Base-by-base conservation (phyloP, 2,113 vertebrate genomes). In the Phylloscopus whistleri region DNA sequence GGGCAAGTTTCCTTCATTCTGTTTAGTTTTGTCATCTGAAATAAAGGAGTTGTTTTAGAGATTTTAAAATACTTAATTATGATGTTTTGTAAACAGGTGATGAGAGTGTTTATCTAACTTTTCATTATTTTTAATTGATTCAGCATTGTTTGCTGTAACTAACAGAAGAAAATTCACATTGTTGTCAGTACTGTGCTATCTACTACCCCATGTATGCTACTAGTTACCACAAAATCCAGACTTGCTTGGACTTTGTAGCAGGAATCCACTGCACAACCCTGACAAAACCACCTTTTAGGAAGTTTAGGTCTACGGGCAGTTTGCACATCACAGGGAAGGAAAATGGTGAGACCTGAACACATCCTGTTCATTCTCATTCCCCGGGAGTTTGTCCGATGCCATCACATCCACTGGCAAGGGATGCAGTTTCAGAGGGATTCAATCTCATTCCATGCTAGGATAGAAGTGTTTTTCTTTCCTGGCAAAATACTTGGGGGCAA, bases 281-380 rank as follows among this genome's bases (percentile, higher is more conserved):
- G 51, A 70, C 35, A 74, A 70, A 80, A 7, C 18, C 18, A 41
- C 11, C 13, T 69, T 95, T 73, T 74, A 48, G 44, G 52, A 91
- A 48, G 23, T 69, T 85, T 39, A 88, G 41, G 26, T 63, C 74
- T 27, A 1, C 74, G 55, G 67, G 64, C 60, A 77, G 15, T 67
- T 90, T 73, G 81, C 10, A 30, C 43, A 63, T 94, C 30, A 35
- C 56, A 33, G 63, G 26, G 64, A 73, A 43, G 43, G 52, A 86
- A 46, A 46, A 84, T 79, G 18, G 31, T 37, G 83, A 53, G 67
- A 77, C 60, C 41, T 62, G 37, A 76, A 23, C 7, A 1, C 16
- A 24, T 89, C 95, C 52, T 72, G 74, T 84, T 93, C 74, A 46
- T 84, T 80, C 39, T 84, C 66, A 64, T 95, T 91, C 70, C 68